Evolutionary conservation across 23 tunicate species (phyloP).

Genomic region (Trididemnum miniatum): DNA sequence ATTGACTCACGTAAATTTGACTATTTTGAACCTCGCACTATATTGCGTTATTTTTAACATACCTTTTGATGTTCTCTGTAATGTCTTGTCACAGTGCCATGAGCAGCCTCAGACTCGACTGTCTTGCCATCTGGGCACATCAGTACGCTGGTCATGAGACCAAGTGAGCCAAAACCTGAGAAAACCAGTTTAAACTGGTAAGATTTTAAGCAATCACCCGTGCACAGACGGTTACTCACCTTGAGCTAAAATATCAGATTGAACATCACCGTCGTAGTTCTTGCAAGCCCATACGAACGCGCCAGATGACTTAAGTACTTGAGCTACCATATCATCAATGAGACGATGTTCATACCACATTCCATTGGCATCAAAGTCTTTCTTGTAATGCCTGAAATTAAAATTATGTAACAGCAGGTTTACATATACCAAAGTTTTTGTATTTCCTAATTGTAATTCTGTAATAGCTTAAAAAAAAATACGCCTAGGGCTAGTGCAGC

Average conservation of each 20-base stretch:
- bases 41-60: no score
- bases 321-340: constrained; percentile 99
- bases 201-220: no score
- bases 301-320: constrained; percentile 93
- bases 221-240: no score
- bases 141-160: constrained; percentile 89
- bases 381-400: constrained; percentile 74
- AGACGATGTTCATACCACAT: constrained; percentile 98
- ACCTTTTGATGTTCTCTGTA: constrained; percentile 93
- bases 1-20: no score
- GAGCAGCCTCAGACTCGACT: constrained; percentile 96
- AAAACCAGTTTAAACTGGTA: no score
- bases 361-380: constrained; percentile 87
- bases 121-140: constrained; percentile 97
- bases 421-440: no score
- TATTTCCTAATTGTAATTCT: no score
- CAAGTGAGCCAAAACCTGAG: constrained; percentile 85
- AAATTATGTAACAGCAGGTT: no score
- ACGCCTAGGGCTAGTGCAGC: no score
- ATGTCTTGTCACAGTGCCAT: constrained; percentile 94
- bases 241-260: constrained; percentile 99
- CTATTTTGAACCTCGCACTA: no score
- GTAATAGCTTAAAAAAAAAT: no score
- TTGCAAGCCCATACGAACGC: constrained; percentile 99
- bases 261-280: constrained; percentile 99